Evolutionary conservation across 1,140 invertebrate species (phyloP), one percentile per base, ranked within the genome.

Genomic region (Scaptodrosophila lebanonensis): DNA sequence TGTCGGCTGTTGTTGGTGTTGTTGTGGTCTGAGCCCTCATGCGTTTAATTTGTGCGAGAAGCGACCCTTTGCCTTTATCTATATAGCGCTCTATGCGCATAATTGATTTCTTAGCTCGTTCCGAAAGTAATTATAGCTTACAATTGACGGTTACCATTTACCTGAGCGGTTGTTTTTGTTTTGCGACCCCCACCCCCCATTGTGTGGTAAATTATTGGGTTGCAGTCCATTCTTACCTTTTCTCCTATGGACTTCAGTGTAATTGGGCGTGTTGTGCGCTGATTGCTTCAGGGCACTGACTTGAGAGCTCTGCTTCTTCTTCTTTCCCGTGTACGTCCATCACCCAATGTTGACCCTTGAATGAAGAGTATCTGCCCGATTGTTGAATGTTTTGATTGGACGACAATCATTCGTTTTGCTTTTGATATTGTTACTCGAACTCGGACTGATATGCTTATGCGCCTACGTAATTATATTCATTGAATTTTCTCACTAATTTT

Each of bases 31-130:
- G 17, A 8, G 6, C 15, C 30, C 18, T 43, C 17, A 27, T 25
- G 39, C 50, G 13, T 43, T 53, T 25, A 43, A 53, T 44, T 43
- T 35, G 29, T 53, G 36, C 32, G 42, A 51, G 42, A 35, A 51
- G 49, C 39, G 8, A 8, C 11, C 30, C 30, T 18, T 29, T 8
- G 22, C 8, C 11, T 40, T 27, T 59, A 12, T 60, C n/a, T n/a
- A n/a, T n/a, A n/a, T n/a, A n/a, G n/a, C n/a, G 20, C 17, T 43
- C 40, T 32, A 49, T 77, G 57, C 59, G 56, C 54, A 77, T 75
- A 72, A 77, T 77, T 73, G 75, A 79, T 82, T 73, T 67, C 73
- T 77, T 82, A 79, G 64, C 75, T 66, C 64, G 54, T 79, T 61
- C 36, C 48, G 29, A 32, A 36, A 39, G 18, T 42, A 51, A 42